Evolutionary conservation across 2,113 vertebrate genomes (phyloP).

Genomic region (Synodontis membranacea): DNA sequence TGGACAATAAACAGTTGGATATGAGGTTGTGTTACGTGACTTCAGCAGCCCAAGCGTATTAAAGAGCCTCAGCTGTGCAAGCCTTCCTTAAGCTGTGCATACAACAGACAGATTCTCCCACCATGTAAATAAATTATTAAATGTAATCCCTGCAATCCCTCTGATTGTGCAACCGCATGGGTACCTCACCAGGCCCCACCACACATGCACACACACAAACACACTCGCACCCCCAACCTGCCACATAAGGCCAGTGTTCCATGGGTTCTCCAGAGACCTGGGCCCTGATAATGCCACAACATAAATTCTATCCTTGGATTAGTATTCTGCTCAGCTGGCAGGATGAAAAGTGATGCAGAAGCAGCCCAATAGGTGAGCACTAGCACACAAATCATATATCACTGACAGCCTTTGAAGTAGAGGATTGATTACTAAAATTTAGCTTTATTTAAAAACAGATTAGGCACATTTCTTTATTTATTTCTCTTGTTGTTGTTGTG

Average conservation of each 20-base stretch:
- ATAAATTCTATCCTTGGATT: constrained; percentile 87
- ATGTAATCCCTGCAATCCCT: constrained; percentile 51
- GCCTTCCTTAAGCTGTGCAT: constrained; percentile 31
- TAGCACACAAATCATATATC: constrained; percentile 88
- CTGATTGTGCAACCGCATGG: constrained; percentile 44
- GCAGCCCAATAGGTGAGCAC: constrained; percentile 81
- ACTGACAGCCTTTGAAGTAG: constrained; percentile 82
- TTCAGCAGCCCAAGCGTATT: constrained; percentile 12
- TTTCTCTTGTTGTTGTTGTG: constrained; percentile 3
- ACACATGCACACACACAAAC: constrained; percentile 15
- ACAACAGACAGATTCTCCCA: constrained; percentile 49
- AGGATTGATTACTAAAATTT: constrained; percentile 84
- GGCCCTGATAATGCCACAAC: constrained; percentile 77
- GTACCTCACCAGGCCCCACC: neutral
- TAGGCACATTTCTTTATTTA: constrained; percentile 70
- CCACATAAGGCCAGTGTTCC: constrained; percentile 47
- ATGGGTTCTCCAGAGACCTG: constrained; percentile 65
- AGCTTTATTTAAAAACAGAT: constrained; percentile 86
- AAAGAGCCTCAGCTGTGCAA: constrained; percentile 43
- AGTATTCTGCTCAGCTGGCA: constrained; percentile 85
- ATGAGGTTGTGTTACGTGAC: constrained; percentile 8
- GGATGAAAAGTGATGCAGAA: constrained; percentile 82
- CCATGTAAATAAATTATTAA: constrained; percentile 56
- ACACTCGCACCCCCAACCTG: constrained; percentile 42
- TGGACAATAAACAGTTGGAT: constrained; percentile 19